A percentile compares a stretch with the other conserved stretches of the same genome.
Evolutionary conservation across 2,888 invertebrate genomes (phyloP).

Genomic region (Agrypnus murinus): DNA sequence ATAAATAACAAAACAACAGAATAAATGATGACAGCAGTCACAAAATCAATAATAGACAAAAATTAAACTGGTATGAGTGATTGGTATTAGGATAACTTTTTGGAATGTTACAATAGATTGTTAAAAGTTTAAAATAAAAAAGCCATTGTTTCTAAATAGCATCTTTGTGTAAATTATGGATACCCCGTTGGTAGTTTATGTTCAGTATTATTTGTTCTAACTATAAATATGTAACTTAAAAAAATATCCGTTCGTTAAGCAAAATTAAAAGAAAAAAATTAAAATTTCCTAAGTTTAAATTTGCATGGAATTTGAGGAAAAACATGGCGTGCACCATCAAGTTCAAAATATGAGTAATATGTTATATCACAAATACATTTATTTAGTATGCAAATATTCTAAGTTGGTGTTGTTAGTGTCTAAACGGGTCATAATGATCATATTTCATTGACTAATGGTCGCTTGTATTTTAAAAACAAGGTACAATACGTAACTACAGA

Average conservation of each 20-base stretch:
- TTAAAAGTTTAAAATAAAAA: too few relatives aligned
- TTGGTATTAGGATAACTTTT: too few relatives aligned
- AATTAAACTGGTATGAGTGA: too few relatives aligned
- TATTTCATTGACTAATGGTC: slow-evolving; percentile 52
- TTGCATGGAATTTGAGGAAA: slow-evolving; percentile 33
- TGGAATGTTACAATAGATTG: too few relatives aligned
- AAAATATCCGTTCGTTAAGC: background rate
- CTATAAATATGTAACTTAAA: background rate
- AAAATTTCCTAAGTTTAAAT: slow-evolving; percentile 27
- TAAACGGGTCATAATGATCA: slow-evolving; percentile 43
- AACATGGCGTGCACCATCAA: slow-evolving; percentile 32
- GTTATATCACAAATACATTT: slow-evolving; percentile 48
- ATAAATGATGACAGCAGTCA: too few relatives aligned
- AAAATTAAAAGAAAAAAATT: slow-evolving; percentile 11
- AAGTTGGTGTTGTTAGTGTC: slow-evolving; percentile 51
- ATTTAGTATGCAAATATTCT: slow-evolving; percentile 52
- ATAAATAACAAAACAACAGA: too few relatives aligned
- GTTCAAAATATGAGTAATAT: slow-evolving; percentile 35
- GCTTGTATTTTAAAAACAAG: slow-evolving; percentile 38
- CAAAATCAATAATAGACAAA: too few relatives aligned
- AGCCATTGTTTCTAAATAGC: too few relatives aligned
- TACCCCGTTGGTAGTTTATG: too few relatives aligned
- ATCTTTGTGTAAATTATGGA: too few relatives aligned
- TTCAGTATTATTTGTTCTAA: too few relatives aligned
- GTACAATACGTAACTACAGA: slow-evolving; percentile 34